These are phyloP conservation scores for Tinamus major DNA, from an alignment of 2,797 vertebrate genomes.

Conservation along the genomic window DNA sequence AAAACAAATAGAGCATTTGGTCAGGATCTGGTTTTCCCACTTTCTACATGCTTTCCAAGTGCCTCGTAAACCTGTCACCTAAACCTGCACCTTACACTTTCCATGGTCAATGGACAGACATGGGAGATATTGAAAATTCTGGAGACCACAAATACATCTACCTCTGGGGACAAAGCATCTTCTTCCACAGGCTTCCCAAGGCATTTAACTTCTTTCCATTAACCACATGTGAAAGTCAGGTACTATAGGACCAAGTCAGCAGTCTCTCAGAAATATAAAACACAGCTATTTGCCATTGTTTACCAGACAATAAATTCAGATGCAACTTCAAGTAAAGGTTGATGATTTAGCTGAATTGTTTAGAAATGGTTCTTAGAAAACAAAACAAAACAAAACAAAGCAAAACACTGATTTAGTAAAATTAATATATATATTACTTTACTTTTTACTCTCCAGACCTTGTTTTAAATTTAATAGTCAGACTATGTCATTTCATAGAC, in stretches of 20 bases:
- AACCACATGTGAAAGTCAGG: background rate
- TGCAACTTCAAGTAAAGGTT: background rate
- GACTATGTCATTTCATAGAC: background rate
- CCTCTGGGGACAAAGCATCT: background rate
- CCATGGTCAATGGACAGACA: background rate
- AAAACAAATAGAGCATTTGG: no score
- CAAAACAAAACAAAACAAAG: no score
- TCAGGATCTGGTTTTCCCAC: background rate
- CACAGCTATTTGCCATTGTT: background rate
- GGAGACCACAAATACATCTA: background rate
- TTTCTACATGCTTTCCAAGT: background rate
- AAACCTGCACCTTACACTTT: background rate
- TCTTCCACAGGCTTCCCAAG: background rate
- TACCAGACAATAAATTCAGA: background rate
- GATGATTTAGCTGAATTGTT: background rate
- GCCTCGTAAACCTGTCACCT: background rate
- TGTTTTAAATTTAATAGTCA: background rate
- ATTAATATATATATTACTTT: background rate
- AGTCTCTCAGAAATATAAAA: background rate
- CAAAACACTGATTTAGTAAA: background rate
- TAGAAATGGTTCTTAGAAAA: background rate
- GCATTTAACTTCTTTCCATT: background rate
- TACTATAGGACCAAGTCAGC: background rate
- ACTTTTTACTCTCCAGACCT: background rate
- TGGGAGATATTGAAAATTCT: background rate